Percentiles rank a stretch among this genome's conserved stretches.
These are phyloP conservation scores for Cnemophilus loriae DNA, from an alignment of 2,113 vertebrate species.

Conservation along the genomic window DNA sequence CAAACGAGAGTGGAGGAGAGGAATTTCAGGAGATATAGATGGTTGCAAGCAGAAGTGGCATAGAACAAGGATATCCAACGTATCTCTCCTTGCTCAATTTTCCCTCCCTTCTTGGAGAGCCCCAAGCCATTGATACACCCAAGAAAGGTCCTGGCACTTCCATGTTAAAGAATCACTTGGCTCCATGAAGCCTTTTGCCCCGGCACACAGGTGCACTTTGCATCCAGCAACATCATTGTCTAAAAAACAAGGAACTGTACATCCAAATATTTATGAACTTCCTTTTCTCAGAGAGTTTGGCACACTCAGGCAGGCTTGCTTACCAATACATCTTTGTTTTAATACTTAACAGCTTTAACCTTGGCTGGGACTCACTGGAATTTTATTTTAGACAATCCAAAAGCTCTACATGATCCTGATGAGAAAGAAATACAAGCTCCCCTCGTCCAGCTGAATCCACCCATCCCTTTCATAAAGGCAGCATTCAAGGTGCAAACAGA, in stretches of 20 bases:
- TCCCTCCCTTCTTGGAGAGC: background rate
- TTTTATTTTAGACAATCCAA: constrained; percentile 35
- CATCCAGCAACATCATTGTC: background rate
- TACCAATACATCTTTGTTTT: constrained; percentile 34
- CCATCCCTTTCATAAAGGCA: constrained; percentile 3
- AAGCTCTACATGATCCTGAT: constrained; percentile 37
- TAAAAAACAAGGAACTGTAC: background rate
- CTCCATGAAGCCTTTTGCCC: background rate
- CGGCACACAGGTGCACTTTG: background rate
- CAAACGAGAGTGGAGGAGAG: background rate
- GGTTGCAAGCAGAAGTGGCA: background rate
- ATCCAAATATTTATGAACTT: background rate
- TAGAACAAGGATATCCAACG: background rate
- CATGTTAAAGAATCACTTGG: background rate
- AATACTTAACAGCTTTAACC: constrained; percentile 28
- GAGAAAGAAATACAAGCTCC: constrained; percentile 30
- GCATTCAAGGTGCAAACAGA: constrained; percentile 15
- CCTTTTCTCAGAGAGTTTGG: background rate
- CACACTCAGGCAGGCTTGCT: background rate
- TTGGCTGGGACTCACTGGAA: constrained; percentile 37
- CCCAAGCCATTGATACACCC: background rate
- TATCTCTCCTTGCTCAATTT: background rate
- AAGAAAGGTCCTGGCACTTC: background rate
- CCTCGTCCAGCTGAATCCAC: background rate
- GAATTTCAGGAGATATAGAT: background rate